Evolutionary conservation across 2,797 vertebrate species (phyloP).

Genomic region (Tadarida brasiliensis): DNA sequence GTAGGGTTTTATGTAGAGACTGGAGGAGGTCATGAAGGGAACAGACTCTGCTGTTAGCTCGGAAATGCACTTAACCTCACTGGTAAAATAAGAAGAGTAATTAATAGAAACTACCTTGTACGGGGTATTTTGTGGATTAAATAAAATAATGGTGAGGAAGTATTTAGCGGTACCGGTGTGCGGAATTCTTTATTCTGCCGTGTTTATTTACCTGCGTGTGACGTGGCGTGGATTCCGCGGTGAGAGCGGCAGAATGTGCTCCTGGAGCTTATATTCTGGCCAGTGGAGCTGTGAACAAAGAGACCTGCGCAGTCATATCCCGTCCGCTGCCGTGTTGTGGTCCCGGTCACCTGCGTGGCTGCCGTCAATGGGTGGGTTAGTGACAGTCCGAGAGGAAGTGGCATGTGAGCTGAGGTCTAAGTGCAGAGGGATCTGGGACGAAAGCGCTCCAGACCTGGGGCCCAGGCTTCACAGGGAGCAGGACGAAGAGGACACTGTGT

Average conservation of each 20-base stretch:
- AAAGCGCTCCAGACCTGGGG: neutral
- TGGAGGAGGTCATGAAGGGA: neutral
- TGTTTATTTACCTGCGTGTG: neutral
- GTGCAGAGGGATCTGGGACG: neutral
- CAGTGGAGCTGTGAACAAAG: neutral
- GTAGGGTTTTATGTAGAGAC: neutral
- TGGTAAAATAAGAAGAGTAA: constrained; percentile 6
- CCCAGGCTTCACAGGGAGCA: neutral
- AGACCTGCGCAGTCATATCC: neutral
- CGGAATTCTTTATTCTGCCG: constrained; percentile 48
- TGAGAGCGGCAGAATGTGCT: neutral
- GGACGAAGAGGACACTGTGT: neutral
- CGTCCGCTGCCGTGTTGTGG: neutral
- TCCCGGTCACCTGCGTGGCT: neutral
- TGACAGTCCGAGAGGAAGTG: neutral
- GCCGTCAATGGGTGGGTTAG: neutral
- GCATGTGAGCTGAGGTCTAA: neutral
- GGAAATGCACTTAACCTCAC: neutral
- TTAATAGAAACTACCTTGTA: constrained; percentile 16
- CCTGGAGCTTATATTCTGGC: neutral
- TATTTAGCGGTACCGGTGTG: neutral
- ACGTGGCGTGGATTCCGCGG: neutral
- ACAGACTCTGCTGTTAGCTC: neutral
- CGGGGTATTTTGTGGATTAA: constrained; percentile 26
- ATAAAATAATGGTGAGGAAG: neutral